These are phyloP conservation scores for Thomomys bottae DNA, from an alignment of 2,113 vertebrate genomes.

Conservation along the genomic window DNA sequence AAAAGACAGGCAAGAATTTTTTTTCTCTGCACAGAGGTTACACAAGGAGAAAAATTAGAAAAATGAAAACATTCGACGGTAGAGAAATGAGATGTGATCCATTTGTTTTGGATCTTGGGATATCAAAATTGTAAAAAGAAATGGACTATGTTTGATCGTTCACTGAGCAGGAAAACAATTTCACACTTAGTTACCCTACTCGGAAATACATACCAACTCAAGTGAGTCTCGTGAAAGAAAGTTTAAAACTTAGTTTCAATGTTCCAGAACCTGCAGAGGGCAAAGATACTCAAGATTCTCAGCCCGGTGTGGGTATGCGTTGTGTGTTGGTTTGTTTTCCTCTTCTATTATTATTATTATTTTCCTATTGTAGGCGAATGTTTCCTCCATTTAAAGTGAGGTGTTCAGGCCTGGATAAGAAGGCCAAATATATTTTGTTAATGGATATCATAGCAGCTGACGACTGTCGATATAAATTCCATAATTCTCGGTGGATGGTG, in stretches of 20 bases:
- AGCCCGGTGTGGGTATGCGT: neutral
- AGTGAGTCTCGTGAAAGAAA: neutral
- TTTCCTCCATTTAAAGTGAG: constrained; percentile 99
- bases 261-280: neutral
- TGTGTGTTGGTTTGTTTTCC: constrained; percentile 2
- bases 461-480: constrained; percentile 98
- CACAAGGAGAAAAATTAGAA: neutral
- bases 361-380: constrained; percentile 91
- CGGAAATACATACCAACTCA: neutral
- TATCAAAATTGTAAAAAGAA: neutral
- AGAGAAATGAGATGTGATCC: neutral
- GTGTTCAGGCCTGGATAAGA: constrained; percentile 98
- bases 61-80: neutral
- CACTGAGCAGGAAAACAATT: neutral
- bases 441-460: constrained; percentile 99
- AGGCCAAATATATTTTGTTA: constrained; percentile 98
- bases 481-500: constrained; percentile 99
- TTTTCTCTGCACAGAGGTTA: neutral
- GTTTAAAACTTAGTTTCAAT: neutral
- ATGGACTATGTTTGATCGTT: neutral
- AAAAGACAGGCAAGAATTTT: neutral
- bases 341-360: neutral
- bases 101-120: constrained; percentile 33
- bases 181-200: neutral
- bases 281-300: neutral